Evolutionary conservation across 1,140 invertebrate genomes (phyloP), one percentile per base, ranked within the genome.

Genomic region (Drosophila tristis): DNA sequence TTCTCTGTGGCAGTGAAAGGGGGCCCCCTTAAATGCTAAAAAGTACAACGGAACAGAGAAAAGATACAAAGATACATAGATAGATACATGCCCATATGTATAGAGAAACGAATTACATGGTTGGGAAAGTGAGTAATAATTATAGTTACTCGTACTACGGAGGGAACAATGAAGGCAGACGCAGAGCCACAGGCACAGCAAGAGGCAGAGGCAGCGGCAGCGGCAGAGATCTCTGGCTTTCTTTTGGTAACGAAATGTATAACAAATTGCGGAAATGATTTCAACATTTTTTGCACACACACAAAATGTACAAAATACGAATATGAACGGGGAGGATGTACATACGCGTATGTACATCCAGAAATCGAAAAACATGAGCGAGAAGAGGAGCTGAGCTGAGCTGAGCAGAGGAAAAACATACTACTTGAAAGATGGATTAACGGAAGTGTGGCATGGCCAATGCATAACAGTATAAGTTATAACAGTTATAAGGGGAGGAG

Each of bases 1-100:
- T 25, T 56, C 51, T 23, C 29, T 9, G 43, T 29, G 49, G 62
- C 66, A 70, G 64, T 70, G 66, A 70, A 70, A 70, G 61, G 65
- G 31, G 35, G 35, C 35, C 65, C 66, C 66, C 62, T 48, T 56
- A 49, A 65, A 65, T 61, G 29, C 20, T 47, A 20, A 25, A 25
- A 15, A 23, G 15, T 13, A 29, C 35, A 39, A 11, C 49, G 23
- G 23, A 56, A 29, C n/a, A 26, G 29, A 26, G 47, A 11, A 59
- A 54, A 54, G 20, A 54, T 42, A 20, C 8, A 59, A 54, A 54
- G 20, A 39, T 2, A 6, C 3, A n/a, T 13, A 55, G 9, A 11
- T 39, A 39, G 4, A 42, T 9, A 29, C 15, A 48, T 48, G 39
- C 16, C 45, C 29, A 16, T 25, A 29, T 25, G 50, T 25, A 25